Conservation (phyloP, 2,113 vertebrate genomes). For the Chelonoidis abingdonii region DNA sequence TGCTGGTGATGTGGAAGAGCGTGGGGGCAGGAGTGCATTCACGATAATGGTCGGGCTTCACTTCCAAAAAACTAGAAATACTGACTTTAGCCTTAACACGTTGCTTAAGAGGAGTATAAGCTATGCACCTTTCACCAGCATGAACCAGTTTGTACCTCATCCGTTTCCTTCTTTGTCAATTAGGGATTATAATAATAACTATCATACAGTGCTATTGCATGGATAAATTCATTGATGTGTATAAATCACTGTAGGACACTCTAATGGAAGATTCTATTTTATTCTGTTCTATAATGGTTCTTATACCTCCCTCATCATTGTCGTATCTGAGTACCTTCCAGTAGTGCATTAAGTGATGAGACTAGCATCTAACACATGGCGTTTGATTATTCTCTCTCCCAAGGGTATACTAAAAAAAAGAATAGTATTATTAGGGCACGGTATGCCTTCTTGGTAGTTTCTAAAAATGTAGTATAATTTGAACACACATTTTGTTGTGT, state of each 20-base stretch:
- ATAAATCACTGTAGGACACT: neutral
- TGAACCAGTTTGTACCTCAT: neutral
- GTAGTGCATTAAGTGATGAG: neutral
- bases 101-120: neutral
- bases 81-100: neutral
- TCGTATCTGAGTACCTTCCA: neutral
- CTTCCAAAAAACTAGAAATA: neutral
- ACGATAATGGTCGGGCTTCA: neutral
- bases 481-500: neutral
- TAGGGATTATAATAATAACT: rapidly evolving
- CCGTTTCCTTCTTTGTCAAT: neutral
- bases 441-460: neutral
- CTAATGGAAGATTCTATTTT: neutral
- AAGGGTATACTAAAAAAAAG: neutral
- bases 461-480: neutral
- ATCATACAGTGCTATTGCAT: neutral
- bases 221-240: neutral
- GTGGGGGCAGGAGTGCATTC: neutral
- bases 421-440: neutral
- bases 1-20: neutral
- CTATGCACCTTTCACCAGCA: neutral
- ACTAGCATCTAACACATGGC: neutral
- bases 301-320: neutral
- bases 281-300: neutral
- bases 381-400: neutral